Evolutionary conservation across 2,113 vertebrate species (phyloP).

Genomic region (Phaethornis superciliosus): DNA sequence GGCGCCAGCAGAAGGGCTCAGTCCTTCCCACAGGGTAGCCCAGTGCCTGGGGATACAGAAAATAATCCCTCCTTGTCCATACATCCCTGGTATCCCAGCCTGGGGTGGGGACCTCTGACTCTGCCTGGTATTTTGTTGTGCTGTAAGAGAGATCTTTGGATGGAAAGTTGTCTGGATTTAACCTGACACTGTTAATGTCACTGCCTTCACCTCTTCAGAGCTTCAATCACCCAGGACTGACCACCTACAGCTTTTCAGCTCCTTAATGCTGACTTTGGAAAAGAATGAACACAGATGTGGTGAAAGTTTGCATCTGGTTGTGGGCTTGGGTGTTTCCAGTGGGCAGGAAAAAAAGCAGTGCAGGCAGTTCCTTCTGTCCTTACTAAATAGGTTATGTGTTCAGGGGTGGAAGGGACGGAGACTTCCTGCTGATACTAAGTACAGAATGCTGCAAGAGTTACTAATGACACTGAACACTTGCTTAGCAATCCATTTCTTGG

Average conservation of each 20-base stretch:
- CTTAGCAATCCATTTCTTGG: background rate
- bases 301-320: background rate
- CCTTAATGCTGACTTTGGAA: background rate
- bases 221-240: background rate
- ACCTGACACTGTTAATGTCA: background rate
- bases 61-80: background rate
- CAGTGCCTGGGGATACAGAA: background rate
- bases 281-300: background rate
- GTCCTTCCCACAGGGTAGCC: conserved; percentile 17
- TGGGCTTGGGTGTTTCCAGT: conserved; percentile 3
- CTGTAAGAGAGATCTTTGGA: background rate
- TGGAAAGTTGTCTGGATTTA: background rate
- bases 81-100: background rate
- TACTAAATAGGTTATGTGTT: background rate
- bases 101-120: background rate
- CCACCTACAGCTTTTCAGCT: background rate
- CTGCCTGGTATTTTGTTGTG: background rate
- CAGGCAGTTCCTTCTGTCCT: conserved; percentile 31
- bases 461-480: background rate
- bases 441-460: background rate
- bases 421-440: conserved; percentile 25
- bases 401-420: background rate
- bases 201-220: conserved; percentile 8
- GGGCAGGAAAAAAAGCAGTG: background rate
- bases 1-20: conserved; percentile 22